Evolutionary conservation across 1,140 invertebrate species (phyloP), one percentile per base, ranked within the genome.

Genomic region (Tachypleus tridentatus): DNA sequence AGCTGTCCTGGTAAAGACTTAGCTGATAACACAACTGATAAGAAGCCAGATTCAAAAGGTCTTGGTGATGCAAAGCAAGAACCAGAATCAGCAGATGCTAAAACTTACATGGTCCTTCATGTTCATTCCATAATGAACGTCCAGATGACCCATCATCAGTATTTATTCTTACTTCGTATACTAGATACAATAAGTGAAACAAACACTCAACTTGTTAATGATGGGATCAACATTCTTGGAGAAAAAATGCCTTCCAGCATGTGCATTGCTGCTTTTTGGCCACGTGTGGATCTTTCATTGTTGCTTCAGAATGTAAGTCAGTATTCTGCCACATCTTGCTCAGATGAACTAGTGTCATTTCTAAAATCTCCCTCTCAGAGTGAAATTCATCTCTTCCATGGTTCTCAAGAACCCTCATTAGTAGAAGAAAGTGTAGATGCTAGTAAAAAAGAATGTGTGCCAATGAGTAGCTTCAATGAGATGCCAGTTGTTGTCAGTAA

Each of bases 131-230:
- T 71, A 11, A 47, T 70, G 4, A 70, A 68, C 66, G 76, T 92
- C 3, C 91, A 95, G 76, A 80, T 94, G 52, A 95, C 93, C 80
- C 93, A 97, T 77, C 93, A 91, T 77, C 93, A 97, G 78, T 87
- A 87, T 76, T 80, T 97, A 60, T 96, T 97, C 76, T 76, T 97
- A 49, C 76, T 95, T 72, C 80, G 93, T 58, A 78, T 94, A 58
- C 80, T 86, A 48, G 93, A 97, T 77, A 83, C 87, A n/a, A 72
- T 92, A 5, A 81, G 86, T 3, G 87, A 91, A 74, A 79, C 93
- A 77, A 81, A 85, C 3, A 86, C 87, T 3, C 91, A 88, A 76
- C 75, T 96, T 50, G 83, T 85, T 11, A 78, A 89, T 58, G 91
- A 96, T 74, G 84, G 88, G 1, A 84, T 86, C 65, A 79, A 84